Base-by-base conservation (phyloP, 64 coral and sea anemone genomes). In the Montipora efflorescens region DNA sequence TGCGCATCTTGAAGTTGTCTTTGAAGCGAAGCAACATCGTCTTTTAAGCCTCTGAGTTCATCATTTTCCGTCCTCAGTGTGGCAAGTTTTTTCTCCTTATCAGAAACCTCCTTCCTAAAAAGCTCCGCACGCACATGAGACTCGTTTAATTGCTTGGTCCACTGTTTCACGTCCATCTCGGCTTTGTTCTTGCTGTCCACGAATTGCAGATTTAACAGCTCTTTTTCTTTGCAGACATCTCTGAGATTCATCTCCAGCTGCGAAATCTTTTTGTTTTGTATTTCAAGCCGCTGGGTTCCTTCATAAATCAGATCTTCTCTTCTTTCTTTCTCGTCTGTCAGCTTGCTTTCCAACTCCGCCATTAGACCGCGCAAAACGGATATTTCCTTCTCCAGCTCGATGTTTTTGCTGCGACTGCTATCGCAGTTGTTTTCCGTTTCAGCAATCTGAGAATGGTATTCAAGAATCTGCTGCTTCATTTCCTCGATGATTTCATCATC, bases 301-400 rank as follows among this genome's bases (percentile, higher is more conserved):
- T 76, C 84, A 48, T 76, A 75, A 20, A 86, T 71, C 66, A 86
- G 51, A 50, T 72, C 89, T 77, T 95, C 93, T 52, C 88, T 82
- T 66, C 59, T 84, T 77, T 95, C 88, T 95, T 85, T 95, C 53
- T 95, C 88, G n/a, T 84, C 90, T 59, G 77, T 55, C 53, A 95
- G 50, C 15, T 90, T 70, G 21, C 71, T 75, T 76, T 95, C 93
- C 45, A 95, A 77, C 18, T 90, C 80, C 74, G 72, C 46, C 15
- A 71, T 48, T 19, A 86, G 64, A 15, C 82, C 82, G 67, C 82
- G 64, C 7, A 93, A 74, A 55, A 73, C 50, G n/a, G 85, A 85
- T 59, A 88, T 80, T 53, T 93, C 85, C 59, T 93, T 93, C 19
- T 93, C 77, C 62, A 93, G 77, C 48, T 93, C 84, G 59, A 93